Evolutionary conservation across 1,140 invertebrate species (phyloP).

Genomic region (Heterodera carotae): DNA sequence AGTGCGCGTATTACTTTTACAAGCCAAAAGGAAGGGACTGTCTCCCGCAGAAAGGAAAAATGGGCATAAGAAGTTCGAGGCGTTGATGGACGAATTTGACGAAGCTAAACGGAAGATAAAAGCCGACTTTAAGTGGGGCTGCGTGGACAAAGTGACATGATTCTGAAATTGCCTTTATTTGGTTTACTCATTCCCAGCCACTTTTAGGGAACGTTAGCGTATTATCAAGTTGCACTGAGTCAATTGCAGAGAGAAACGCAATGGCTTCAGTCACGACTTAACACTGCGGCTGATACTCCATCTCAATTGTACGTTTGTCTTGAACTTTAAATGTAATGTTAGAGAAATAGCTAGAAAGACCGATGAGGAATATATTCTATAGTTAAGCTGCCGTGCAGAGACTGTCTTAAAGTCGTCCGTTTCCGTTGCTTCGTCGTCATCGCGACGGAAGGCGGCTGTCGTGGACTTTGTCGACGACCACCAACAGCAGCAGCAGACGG

Average conservation of each 20-base stretch:
- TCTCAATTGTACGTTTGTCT: too few relatives aligned
- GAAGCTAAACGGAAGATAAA: slow-evolving; percentile 3
- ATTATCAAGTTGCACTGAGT: background rate
- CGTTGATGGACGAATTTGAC: slow-evolving; percentile 11
- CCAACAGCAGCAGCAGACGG: background rate
- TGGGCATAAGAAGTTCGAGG: background rate
- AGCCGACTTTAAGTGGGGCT: background rate
- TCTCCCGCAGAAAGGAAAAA: background rate
- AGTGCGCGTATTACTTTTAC: background rate
- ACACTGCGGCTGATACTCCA: background rate
- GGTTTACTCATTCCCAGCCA: too few relatives aligned
- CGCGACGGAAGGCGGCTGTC: background rate
- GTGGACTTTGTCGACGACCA: too few relatives aligned
- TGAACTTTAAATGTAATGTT: too few relatives aligned
- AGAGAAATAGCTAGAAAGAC: too few relatives aligned
- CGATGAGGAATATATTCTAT: too few relatives aligned
- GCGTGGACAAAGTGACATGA: background rate
- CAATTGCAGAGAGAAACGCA: background rate
- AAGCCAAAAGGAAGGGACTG: background rate
- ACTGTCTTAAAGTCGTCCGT: too few relatives aligned
- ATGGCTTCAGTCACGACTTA: background rate
- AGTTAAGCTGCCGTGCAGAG: too few relatives aligned
- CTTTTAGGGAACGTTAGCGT: background rate
- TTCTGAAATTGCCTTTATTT: too few relatives aligned
- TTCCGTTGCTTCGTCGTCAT: background rate